phyloP scores from a whole-genome alignment of 2,113 vertebrate species.

The Cyanocitta stelleri region DNA sequence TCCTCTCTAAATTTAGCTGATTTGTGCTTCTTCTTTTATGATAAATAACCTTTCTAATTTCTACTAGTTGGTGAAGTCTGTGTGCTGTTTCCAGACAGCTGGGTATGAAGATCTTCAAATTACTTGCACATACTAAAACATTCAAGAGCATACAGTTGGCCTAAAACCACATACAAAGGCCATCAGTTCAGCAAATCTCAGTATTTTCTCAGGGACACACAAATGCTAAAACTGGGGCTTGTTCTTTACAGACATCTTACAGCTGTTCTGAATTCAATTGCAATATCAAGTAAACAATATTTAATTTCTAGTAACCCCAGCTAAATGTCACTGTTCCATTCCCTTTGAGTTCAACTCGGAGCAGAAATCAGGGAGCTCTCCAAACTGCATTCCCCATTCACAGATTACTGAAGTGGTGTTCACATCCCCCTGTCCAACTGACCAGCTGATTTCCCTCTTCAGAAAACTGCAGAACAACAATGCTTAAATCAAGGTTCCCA shows the following conservation, averaged over 20 bases:
- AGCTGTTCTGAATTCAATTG: neutral
- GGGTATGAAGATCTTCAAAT: neutral
- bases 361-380: neutral
- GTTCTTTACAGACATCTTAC: neutral
- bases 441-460: neutral
- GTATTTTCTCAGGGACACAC: neutral
- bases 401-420: neutral
- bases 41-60: neutral
- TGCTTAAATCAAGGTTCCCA: neutral
- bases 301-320: neutral
- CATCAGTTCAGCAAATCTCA: neutral
- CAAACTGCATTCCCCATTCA: neutral
- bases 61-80: neutral
- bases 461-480: neutral
- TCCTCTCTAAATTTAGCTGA: neutral
- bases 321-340: neutral
- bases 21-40: neutral
- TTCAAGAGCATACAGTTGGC: neutral
- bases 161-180: neutral
- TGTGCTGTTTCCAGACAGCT: neutral
- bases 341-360: neutral
- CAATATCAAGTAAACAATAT: neutral
- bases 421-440: neutral
- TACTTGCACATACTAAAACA: neutral
- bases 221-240: neutral